phyloP scores from a whole-genome alignment of 2,888 invertebrate species.

The Argyresthia goedartella region DNA sequence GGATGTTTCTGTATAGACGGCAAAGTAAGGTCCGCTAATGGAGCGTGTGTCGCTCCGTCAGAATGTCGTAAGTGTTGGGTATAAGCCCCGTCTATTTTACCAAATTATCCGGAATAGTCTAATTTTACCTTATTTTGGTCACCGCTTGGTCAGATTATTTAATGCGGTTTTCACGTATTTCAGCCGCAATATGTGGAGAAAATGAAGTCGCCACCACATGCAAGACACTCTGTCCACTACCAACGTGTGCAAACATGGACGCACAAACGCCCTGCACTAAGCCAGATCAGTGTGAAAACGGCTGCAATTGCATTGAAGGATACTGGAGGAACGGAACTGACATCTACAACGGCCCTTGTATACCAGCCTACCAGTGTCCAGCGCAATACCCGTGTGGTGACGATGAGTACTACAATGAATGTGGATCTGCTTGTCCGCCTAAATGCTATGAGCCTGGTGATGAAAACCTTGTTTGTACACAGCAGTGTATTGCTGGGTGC shows the following conservation, averaged over 20 bases:
- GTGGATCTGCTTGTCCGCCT: not conserved
- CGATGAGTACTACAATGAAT: not conserved
- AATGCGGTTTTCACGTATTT: too few relatives aligned
- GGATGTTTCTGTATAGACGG: conserved; percentile 14
- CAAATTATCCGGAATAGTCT: too few relatives aligned
- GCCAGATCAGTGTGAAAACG: not conserved
- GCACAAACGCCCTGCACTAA: too few relatives aligned
- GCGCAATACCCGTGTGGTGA: not conserved
- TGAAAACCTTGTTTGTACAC: not conserved
- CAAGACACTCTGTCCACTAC: too few relatives aligned
- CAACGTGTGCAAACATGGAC: too few relatives aligned
- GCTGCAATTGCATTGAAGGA: not conserved
- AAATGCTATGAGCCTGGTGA: conserved; percentile 27
- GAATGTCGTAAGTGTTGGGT: not conserved
- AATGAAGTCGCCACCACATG: too few relatives aligned
- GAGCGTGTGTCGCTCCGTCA: not conserved
- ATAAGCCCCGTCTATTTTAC: too few relatives aligned
- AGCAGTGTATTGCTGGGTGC: conserved; percentile 17
- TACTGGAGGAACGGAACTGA: not conserved
- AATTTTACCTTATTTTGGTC: too few relatives aligned
- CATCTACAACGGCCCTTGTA: not conserved
- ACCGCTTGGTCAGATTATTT: too few relatives aligned
- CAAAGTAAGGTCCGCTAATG: conserved; percentile 7
- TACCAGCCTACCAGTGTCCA: too few relatives aligned
- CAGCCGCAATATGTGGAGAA: too few relatives aligned